Evolutionary conservation across 2,797 vertebrate species (phyloP), one percentile per base, ranked within the genome.

Genomic region (Chiroxiphia lanceolata): DNA sequence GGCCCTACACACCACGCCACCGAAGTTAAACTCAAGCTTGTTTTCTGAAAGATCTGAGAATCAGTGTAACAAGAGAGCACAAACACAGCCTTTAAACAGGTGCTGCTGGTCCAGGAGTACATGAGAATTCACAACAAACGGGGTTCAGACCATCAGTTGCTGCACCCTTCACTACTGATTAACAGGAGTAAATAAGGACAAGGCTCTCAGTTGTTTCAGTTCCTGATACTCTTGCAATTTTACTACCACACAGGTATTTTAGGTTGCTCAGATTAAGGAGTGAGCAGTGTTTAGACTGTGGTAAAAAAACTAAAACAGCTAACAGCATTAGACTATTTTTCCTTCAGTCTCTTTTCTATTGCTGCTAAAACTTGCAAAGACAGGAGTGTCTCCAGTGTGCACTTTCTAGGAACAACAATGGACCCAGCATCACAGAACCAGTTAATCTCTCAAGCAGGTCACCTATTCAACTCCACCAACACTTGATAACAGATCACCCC

Each of bases 351-450:
- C 40, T 94, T 74, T 70, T 48, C 64, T 23, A 10, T 9, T 36
- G 34, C 48, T n/a, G 18, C 42, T 47, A 57, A 45, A 85, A 36
- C 25, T 15, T 33, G 21, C 6, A 20, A 17, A 82, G 33, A 18
- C 1, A 36, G 19, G 44, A 50, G 33, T 0, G 3, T 21, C 53
- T 83, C 68, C 72, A 38, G 36, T 0, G 9, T 9, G 19, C 3
- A 0, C 60, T 51, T 94, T 92, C 81, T 38, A 91, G 64, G 68
- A 94, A 94, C 33, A 71, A 71, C 53, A 94, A 54, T 6, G 65
- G 27, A 56, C 44, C 5, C 36, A 60, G 68, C 45, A 53, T 12
- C 42, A 36, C n/a, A 74, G 31, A 51, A 74, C 25, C 75, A 80
- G 53, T 34, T 67, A 29, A 48, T 57, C 72, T 64, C 71, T 70